phyloP scores from a whole-genome alignment of 2,888 invertebrate species.

The Chrysotoxum bicinctum region DNA sequence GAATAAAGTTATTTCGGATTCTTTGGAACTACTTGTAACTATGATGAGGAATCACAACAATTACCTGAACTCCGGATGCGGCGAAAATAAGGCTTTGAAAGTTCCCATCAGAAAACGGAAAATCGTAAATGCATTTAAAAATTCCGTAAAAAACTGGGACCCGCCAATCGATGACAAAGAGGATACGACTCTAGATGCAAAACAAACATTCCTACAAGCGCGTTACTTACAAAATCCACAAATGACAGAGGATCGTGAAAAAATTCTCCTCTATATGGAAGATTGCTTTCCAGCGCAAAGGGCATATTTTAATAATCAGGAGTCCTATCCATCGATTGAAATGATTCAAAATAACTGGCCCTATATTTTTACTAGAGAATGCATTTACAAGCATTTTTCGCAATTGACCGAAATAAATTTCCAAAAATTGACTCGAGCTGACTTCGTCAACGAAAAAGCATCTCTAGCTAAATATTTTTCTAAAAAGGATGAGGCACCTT shows the following conservation, averaged over 20 bases:
- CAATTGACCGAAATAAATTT: neutral
- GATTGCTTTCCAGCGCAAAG: constrained; percentile 8
- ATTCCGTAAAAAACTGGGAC: neutral
- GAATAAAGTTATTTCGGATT: neutral
- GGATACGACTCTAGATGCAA: constrained; percentile 4
- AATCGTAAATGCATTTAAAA: neutral
- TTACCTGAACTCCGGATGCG: neutral
- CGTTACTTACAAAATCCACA: neutral
- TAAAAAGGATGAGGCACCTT: neutral
- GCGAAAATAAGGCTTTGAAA: neutral
- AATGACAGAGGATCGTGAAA: constrained; percentile 1
- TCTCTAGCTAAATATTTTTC: neutral
- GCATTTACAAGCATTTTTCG: neutral
- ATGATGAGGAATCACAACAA: constrained; percentile 18
- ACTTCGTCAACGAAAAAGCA: constrained; percentile 3
- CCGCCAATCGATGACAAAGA: neutral
- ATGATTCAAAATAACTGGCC: constrained; percentile 2
- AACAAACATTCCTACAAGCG: neutral
- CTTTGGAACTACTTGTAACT: neutral
- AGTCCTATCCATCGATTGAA: constrained; percentile 11
- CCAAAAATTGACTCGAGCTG: neutral
- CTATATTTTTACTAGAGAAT: neutral
- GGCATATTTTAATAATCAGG: constrained; percentile 4
- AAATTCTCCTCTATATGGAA: constrained; percentile 9
- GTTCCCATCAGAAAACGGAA: constrained; percentile 6